phyloP scores from a whole-genome alignment of 2,113 vertebrate species.

The Pollachius pollachius region DNA sequence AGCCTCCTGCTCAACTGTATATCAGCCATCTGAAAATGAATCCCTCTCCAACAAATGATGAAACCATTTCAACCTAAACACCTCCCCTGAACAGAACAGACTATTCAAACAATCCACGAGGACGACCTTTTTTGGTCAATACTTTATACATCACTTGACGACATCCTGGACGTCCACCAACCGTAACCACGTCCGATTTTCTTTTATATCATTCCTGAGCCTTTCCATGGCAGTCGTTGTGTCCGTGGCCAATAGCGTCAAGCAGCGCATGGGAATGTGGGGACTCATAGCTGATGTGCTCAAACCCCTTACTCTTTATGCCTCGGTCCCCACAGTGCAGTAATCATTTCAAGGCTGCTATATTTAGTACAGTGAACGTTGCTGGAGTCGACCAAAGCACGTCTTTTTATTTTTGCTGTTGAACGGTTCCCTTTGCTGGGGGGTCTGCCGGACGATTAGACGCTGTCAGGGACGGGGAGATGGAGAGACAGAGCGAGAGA shows the following conservation, averaged over 20 bases:
- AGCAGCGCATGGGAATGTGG: neutral
- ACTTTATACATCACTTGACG: too few relatives aligned
- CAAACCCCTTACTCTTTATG: slow-evolving; percentile 1
- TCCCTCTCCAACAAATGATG: too few relatives aligned
- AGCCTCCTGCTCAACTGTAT: too few relatives aligned
- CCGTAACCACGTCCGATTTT: neutral
- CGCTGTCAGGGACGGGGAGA: slow-evolving; percentile 3
- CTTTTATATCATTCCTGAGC: neutral
- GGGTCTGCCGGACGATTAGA: slow-evolving; percentile 21
- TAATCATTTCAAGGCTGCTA: slow-evolving; percentile 20
- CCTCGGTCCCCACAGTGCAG: slow-evolving; percentile 7
- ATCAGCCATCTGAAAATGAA: too few relatives aligned
- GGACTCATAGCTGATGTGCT: neutral
- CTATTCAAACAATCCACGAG: too few relatives aligned
- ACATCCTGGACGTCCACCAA: neutral
- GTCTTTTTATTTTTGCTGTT: slow-evolving; percentile 5
- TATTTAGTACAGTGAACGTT: slow-evolving; percentile 20
- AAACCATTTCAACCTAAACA: too few relatives aligned
- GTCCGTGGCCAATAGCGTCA: neutral
- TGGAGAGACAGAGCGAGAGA: slow-evolving; percentile 1
- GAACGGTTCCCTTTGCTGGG: neutral
- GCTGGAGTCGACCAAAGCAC: slow-evolving; percentile 2
- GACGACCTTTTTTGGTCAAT: too few relatives aligned
- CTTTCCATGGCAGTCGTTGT: neutral
- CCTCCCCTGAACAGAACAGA: too few relatives aligned